A percentile compares a stretch with the other conserved stretches of the same genome.
Evolutionary conservation across 2,113 vertebrate genomes (phyloP).

Genomic region (Benitochromis conjunctus): DNA sequence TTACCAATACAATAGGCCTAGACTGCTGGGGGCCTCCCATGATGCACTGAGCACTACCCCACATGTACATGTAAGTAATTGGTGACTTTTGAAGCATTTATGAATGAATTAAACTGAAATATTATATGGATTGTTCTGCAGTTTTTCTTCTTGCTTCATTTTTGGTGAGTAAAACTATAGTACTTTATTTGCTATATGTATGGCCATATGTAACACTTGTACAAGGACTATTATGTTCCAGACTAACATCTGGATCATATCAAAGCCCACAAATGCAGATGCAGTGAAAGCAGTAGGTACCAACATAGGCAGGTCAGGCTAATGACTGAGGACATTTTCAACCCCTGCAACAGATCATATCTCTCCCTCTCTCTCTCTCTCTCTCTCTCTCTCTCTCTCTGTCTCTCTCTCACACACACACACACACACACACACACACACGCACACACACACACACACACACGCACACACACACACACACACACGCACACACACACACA

Average conservation of each 20-base stretch:
- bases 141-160: not conserved
- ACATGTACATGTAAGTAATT: not conserved
- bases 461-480: no score
- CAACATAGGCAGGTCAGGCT: not conserved
- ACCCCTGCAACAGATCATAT: constrained; percentile 7
- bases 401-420: no score
- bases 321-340: constrained; percentile 25
- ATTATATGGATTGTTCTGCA: not conserved
- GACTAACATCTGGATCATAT: constrained; percentile 89
- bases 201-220: constrained; percentile 82
- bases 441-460: no score
- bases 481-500: no score
- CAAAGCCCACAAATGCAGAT: constrained; percentile 55
- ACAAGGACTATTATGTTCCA: constrained; percentile 78
- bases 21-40: not conserved
- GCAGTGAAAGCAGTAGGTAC: constrained; percentile 33
- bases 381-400: no score
- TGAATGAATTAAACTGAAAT: not conserved
- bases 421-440: not conserved
- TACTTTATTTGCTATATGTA: not conserved
- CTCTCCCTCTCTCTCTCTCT: no score
- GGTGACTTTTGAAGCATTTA: not conserved
- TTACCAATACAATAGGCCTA: not conserved
- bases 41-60: not conserved
- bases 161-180: no score